Base-by-base conservation (phyloP, 1,140 invertebrate species). In the Temnothorax longispinosus region DNA sequence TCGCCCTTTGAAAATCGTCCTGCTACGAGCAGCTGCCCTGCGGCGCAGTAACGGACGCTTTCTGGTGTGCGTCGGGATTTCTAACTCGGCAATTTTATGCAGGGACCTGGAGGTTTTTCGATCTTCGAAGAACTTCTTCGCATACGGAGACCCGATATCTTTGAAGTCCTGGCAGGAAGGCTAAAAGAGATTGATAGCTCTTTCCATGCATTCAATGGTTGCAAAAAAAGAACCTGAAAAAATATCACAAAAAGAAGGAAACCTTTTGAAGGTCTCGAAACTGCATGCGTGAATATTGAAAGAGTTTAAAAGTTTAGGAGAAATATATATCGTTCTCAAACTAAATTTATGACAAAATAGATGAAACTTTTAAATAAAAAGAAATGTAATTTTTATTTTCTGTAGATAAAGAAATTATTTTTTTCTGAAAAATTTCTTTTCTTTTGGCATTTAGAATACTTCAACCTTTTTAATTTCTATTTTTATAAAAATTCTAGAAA, bases 1-100 rank as follows among this genome's bases (percentile, higher is more conserved):
- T 82, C 54, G 80, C 80, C 69, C 80, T 82, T 82, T 82, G 80
- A 82, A 82, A 74, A 58, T 58, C 52, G 64, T 67, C n/a, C 47
- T 54, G 64, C 52, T 82, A 52, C 52, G 54, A 82, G 52, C 80
- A 82, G 80, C 80, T 82, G 80, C 41, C 54, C 41, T 74, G n/a
- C 80, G 67, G 62, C 44, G 4, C 77, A 80, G 77, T 69, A 74
- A 44, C 67, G 80, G 80, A 74, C 41, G 76, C 8, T 54, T 56
- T 15, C 10, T 47, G 41, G 44, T 6, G 44, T 6, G 32, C 13
- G n/a, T 52, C 11, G 38, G 6, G 27, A 10, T 38, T 18, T 3
- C 10, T 3, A 18, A n/a, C 15, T 32, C 18, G 41, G 3, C 41
- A 50, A 47, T 35, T 78, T n/a, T 65, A 78, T 18, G 27, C 6